These are phyloP conservation scores for Pseudomugil tenellus DNA, from an alignment of 2,797 vertebrate genomes.

Conservation along the genomic window DNA sequence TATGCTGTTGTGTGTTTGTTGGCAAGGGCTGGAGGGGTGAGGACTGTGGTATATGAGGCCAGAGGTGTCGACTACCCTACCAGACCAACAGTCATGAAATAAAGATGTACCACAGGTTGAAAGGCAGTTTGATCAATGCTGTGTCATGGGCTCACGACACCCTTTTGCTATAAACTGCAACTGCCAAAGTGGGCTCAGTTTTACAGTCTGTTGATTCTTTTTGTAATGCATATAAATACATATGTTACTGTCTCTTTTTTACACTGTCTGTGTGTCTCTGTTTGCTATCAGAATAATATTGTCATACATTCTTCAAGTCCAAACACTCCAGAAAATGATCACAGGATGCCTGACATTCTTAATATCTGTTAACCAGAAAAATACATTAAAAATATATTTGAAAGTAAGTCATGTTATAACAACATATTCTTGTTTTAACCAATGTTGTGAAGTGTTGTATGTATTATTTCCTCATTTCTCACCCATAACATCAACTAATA, in stretches of 20 bases:
- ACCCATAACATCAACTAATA: too few species aligned
- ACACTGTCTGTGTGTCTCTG: neutral
- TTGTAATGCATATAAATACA: slow-evolving; percentile 2
- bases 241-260: slow-evolving; percentile 3
- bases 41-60: slow-evolving; percentile 68
- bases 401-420: too few species aligned
- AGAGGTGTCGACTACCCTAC: slow-evolving; percentile 58
- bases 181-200: slow-evolving; percentile 31
- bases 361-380: too few species aligned
- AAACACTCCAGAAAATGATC: slow-evolving; percentile 15
- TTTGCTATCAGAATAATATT: slow-evolving; percentile 1
- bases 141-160: slow-evolving; percentile 40
- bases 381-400: too few species aligned
- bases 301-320: slow-evolving; percentile 13
- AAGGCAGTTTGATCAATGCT: slow-evolving; percentile 69
- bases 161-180: slow-evolving; percentile 41
- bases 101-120: slow-evolving; percentile 69
- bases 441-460: too few species aligned
- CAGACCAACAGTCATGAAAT: slow-evolving; percentile 62
- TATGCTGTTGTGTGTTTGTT: slow-evolving; percentile 79
- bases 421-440: too few species aligned
- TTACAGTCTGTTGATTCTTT: slow-evolving; percentile 16
- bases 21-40: slow-evolving; percentile 61
- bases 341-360: slow-evolving; percentile 1
- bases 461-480: too few species aligned